Base-by-base conservation (phyloP, 2,113 vertebrate genomes). In the Daubentonia madagascariensis region DNA sequence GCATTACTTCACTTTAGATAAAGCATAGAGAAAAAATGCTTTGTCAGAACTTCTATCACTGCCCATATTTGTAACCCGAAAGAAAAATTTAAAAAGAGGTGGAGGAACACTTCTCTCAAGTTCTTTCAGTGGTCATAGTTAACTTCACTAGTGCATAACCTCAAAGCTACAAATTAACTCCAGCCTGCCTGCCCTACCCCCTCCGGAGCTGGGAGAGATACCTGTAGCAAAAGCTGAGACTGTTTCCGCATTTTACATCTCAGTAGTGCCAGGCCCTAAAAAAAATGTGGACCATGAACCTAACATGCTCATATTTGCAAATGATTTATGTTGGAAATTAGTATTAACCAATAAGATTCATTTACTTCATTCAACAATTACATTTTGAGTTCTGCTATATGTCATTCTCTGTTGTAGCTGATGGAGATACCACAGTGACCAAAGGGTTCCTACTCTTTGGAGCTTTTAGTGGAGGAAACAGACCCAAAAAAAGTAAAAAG, bases 1-100 rank as follows among this genome's bases (percentile, higher is more conserved):
- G 43, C 37, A 85, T 85, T 52, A 48, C 11, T 89, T 96, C 22
- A 92, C 91, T 96, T 93, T 85, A 13, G 85, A 61, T 75, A 85
- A 91, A 89, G 14, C 23, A 70, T 35, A 80, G n/a, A 67, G 76
- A 52, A 89, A 89, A 91, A 61, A 32, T 11, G 30, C 14, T 81
- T 73, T 85, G 6, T 95, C 40, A 85, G 54, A 89, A 85, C 50
- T 88, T 79, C 2, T 50, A 52, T 91, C 11, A 76, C 12, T 73
- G 43, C 23, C 45, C n/a, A 18, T 61, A 48, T 91, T 93, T 93
- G 63, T 40, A 86, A 91, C 23, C 13, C 59, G 85, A 88, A 61
- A 61, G 63, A 7, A 68, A 10, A 25, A 86, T 20, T 37, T 52
- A 35, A 75, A 45, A 8, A n/a, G 5, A 43, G 35, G 17, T 48